Evolutionary conservation across 2,888 invertebrate genomes (phyloP).

Genomic region (Hypselothyrea guttata): DNA sequence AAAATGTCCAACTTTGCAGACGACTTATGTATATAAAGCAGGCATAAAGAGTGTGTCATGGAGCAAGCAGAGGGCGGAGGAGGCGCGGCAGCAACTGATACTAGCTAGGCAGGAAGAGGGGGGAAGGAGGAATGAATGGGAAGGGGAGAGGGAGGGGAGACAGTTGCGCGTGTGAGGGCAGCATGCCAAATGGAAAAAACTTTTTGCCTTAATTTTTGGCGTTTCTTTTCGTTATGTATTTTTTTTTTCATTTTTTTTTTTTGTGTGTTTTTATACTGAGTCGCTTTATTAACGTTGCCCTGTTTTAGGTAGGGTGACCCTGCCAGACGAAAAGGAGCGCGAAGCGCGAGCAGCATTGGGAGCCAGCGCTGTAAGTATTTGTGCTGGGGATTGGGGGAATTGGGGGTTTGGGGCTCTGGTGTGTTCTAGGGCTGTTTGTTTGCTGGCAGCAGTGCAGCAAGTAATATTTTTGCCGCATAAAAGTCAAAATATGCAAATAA

Average conservation of each 20-base stretch:
- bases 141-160: neutral
- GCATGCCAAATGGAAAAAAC: constrained; percentile 54
- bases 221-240: constrained; percentile 22
- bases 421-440: constrained; percentile 53
- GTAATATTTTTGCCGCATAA: constrained; percentile 74
- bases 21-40: constrained; percentile 44
- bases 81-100: neutral
- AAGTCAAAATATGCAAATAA: constrained; percentile 74
- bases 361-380: neutral
- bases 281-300: constrained; percentile 64
- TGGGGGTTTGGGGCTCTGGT: neutral
- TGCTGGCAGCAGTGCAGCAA: constrained; percentile 69
- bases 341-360: neutral
- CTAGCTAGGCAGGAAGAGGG: no score
- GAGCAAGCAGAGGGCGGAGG: neutral
- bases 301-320: constrained; percentile 36
- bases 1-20: constrained; percentile 61
- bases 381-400: constrained; percentile 5
- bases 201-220: constrained; percentile 56
- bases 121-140: neutral
- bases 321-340: constrained; percentile 16
- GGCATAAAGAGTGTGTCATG: neutral
- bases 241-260: constrained; percentile 3
- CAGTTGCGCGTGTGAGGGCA: constrained; percentile 37
- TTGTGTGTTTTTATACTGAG: constrained; percentile 29